Conservation (phyloP, 2,113 vertebrate species). For the Zosterops hypoxanthus region DNA sequence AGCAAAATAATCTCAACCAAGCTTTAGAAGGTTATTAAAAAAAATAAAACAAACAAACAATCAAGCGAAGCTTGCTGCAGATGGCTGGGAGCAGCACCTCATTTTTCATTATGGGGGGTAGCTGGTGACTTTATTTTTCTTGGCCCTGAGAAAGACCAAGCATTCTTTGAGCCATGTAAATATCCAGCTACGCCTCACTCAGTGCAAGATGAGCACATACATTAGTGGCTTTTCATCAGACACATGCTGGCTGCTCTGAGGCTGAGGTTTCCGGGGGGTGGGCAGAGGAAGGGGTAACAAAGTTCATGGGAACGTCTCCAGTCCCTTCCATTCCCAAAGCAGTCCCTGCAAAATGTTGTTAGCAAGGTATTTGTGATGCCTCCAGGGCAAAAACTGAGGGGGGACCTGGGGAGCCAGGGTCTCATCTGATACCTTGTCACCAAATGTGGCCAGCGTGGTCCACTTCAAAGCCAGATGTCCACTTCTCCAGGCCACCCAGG, state of each 20-base stretch:
- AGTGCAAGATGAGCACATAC: background rate
- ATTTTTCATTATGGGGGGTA: slow-evolving; percentile 30
- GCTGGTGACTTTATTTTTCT: slow-evolving; percentile 53
- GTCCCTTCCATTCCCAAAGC: background rate
- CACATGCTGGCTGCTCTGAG: background rate
- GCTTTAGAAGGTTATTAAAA: background rate
- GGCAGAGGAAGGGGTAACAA: background rate
- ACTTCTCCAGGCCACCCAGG: background rate
- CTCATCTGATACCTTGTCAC: background rate
- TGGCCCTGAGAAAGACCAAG: slow-evolving; percentile 39
- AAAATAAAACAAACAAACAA: slow-evolving; percentile 22
- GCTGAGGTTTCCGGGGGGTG: background rate
- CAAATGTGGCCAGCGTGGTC: background rate
- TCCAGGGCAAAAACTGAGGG: background rate
- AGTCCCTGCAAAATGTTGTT: background rate
- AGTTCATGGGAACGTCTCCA: background rate
- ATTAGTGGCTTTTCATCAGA: background rate
- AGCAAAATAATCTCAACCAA: slow-evolving; percentile 3
- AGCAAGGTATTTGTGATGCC: background rate
- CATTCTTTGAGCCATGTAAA: slow-evolving; percentile 9
- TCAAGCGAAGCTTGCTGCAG: background rate
- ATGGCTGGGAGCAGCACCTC: slow-evolving; percentile 37
- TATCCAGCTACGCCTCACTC: background rate
- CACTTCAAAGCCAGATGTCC: background rate
- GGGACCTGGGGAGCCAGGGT: background rate